Percentiles rank a stretch among this genome's conserved stretches.
Evolutionary conservation across 2,797 vertebrate genomes (phyloP).

Genomic region (Falco biarmicus): DNA sequence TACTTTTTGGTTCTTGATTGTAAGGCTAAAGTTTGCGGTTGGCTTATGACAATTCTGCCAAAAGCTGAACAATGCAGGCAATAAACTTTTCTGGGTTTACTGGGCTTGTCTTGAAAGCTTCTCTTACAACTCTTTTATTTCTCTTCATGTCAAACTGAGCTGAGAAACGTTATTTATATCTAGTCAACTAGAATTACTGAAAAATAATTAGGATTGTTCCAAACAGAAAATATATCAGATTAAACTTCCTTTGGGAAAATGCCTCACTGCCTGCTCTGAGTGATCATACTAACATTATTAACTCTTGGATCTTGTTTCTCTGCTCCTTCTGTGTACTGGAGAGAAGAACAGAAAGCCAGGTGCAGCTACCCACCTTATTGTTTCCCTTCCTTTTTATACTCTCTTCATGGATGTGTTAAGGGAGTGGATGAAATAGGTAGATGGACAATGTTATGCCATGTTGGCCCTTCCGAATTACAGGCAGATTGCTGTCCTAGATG

Average conservation of each 20-base stretch:
- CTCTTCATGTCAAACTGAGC: not conserved
- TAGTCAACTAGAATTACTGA: slow-evolving; percentile 34
- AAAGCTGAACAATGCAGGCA: slow-evolving; percentile 45
- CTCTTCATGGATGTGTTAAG: not conserved
- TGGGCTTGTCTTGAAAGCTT: slow-evolving; percentile 7
- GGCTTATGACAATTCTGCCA: slow-evolving; percentile 44
- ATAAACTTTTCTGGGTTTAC: slow-evolving; percentile 57
- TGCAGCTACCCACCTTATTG: not conserved
- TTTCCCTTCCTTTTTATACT: not conserved
- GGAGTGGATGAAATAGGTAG: not conserved
- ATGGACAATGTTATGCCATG: not conserved
- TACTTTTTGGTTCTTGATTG: slow-evolving; percentile 8
- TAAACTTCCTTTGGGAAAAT: slow-evolving; percentile 46
- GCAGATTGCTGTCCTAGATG: not conserved
- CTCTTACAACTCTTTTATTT: not conserved
- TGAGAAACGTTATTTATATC: not conserved
- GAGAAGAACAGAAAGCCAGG: not conserved
- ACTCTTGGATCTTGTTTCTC: not conserved
- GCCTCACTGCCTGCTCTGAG: not conserved
- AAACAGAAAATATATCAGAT: slow-evolving; percentile 36
- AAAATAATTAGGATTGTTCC: slow-evolving; percentile 52
- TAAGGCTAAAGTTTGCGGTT: slow-evolving; percentile 46
- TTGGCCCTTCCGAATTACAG: not conserved
- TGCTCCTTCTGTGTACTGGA: not conserved
- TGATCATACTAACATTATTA: not conserved